Evolutionary conservation across 2,113 vertebrate species (phyloP), one percentile per base, ranked within the genome.

Genomic region (Dermatemys mawii): DNA sequence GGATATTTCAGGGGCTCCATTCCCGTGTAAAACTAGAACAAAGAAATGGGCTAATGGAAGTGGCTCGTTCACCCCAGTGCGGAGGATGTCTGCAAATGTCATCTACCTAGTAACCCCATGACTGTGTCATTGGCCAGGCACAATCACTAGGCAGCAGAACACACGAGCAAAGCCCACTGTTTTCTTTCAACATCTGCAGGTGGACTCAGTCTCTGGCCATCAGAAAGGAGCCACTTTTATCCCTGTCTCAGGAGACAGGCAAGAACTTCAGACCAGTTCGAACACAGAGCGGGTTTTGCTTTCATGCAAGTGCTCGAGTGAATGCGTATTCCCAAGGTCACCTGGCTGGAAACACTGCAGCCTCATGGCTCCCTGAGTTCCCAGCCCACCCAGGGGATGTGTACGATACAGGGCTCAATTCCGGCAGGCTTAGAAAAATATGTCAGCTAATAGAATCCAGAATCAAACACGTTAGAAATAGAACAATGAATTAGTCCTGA

Each of bases 401-500:
- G 84, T 54, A 44, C 11, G 7, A 63, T 35, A 32, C 57, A 63
- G 29, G 12, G 70, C 50, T 70, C 87, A 55, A 63, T 50, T 46
- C 63, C 90, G 86, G 93, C 44, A n/a, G 81, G 84, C 96, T 93
- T 95, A 88, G 48, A 93, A 95, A 73, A n/a, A 24, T 21, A 89
- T 50, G 83, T 51, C 55, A 29, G 13, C 53, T 41, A 27, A 81
- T 87, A 84, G 87, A 89, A 87, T 84, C 53, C 88, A 41, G 85
- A 96, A 92, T 86, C 95, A 94, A 27, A 88, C 79, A 90, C 84
- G 53, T 91, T 93, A 96, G 92, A 95, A 87, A 90, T 48, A 83
- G 95, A 95, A 95, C 96, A 97, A 67, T 90, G 93, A 96, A 98
- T 97, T 97, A 97, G 89, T 94, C 93, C 38, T 55, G 96, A 92